phyloP scores from a whole-genome alignment of 2,797 vertebrate genomes.

The Acestrorhynchus altus region DNA sequence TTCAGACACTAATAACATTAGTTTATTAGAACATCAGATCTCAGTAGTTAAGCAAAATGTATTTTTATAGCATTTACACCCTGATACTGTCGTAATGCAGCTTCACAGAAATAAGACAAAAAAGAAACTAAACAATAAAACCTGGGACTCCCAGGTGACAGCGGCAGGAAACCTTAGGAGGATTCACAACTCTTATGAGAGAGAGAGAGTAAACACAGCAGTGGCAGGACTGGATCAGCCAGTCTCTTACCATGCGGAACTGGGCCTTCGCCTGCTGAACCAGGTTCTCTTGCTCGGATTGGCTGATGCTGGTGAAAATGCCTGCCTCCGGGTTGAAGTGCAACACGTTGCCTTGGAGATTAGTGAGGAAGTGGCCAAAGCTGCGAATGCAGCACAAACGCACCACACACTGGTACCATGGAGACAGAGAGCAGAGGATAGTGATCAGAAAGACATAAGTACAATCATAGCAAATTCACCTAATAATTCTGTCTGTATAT shows the following conservation, averaged over 20 bases:
- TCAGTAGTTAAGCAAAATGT: too few relatives aligned
- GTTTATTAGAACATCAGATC: too few relatives aligned
- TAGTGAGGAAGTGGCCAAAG: constrained; percentile 95
- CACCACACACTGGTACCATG: constrained; percentile 82
- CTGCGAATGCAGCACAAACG: constrained; percentile 93
- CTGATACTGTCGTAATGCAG: too few relatives aligned
- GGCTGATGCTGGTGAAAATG: constrained; percentile 94
- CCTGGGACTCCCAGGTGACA: too few relatives aligned
- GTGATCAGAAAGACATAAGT: background rate
- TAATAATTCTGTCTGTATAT: background rate
- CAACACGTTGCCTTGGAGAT: constrained; percentile 92
- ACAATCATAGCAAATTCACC: background rate
- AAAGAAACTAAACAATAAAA: too few relatives aligned
- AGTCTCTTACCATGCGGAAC: constrained; percentile 91
- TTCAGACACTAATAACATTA: too few relatives aligned
- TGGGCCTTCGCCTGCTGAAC: constrained; percentile 96
- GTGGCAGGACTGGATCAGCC: background rate
- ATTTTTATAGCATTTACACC: too few relatives aligned
- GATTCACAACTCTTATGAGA: too few relatives aligned
- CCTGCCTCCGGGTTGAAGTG: constrained; percentile 94
- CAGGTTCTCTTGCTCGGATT: constrained; percentile 88
- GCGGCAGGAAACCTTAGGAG: too few relatives aligned
- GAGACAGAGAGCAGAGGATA: background rate
- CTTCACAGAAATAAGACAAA: too few relatives aligned
- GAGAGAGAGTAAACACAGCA: too few relatives aligned